Evolutionary conservation across 53 echinoderm and acorn worm species (phyloP).

Genomic region (Actinopyga echinites): DNA sequence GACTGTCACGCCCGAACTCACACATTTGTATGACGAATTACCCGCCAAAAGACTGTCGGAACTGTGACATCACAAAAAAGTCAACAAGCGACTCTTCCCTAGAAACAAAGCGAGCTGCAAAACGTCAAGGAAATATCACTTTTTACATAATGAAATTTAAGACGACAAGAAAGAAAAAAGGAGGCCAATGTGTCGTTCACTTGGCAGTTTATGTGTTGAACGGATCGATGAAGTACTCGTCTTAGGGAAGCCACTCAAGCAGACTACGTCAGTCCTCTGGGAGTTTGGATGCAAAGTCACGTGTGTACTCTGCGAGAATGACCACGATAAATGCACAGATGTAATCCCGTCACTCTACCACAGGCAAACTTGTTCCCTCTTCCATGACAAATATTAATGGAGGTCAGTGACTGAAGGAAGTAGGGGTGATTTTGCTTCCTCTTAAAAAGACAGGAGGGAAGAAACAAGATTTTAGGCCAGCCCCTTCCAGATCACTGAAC

Average conservation of each 20-base stretch:
- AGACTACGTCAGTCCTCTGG: not conserved
- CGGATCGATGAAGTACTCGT: slow-evolving; percentile 5
- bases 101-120: not conserved
- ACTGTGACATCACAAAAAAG: slow-evolving; percentile 15
- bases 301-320: not conserved
- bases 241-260: slow-evolving; percentile 3
- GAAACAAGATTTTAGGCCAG: no score
- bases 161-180: slow-evolving; percentile 6
- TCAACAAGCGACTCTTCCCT: slow-evolving; percentile 17
- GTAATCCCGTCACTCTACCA: slow-evolving; percentile 13
- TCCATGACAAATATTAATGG: not conserved
- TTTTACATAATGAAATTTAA: slow-evolving; percentile 36
- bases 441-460: no score
- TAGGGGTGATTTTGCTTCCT: not conserved
- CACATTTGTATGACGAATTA: not conserved
- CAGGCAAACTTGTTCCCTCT: slow-evolving; percentile 14
- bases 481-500: no score
- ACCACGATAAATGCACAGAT: slow-evolving; percentile 4
- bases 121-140: slow-evolving; percentile 36
- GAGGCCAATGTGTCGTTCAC: not conserved
- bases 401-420: slow-evolving; percentile 28
- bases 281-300: slow-evolving; percentile 10
- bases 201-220: slow-evolving; percentile 34
- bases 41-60: no score
- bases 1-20: slow-evolving; percentile 15